phyloP scores from a whole-genome alignment of 2,113 vertebrate genomes.

The Odontophorus gujanensis region DNA sequence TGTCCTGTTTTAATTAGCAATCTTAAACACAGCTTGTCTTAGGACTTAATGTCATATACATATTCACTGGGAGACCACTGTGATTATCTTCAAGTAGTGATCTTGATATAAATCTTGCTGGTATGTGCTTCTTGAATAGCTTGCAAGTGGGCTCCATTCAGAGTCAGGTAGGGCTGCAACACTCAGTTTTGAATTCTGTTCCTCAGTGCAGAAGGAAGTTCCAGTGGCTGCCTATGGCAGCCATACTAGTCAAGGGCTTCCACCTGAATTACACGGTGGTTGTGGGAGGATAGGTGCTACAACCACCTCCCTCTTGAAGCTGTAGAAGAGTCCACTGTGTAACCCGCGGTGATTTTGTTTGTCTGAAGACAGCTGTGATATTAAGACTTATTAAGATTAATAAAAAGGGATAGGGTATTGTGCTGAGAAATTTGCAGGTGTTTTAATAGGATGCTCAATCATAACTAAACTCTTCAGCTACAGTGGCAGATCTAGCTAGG shows the following conservation, averaged over 20 bases:
- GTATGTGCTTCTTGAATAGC: conserved; percentile 17
- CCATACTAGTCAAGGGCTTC: not conserved
- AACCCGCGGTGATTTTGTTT: not conserved
- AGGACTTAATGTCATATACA: not conserved
- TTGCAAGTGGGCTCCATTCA: not conserved
- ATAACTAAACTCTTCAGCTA: not conserved
- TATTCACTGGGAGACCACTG: not conserved
- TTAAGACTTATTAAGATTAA: not conserved
- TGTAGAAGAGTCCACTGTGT: not conserved
- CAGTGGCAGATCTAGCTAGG: not conserved
- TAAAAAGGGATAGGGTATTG: not conserved
- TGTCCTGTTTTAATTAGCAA: conserved; percentile 34
- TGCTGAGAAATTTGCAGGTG: not conserved
- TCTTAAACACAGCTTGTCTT: not conserved
- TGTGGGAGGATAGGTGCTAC: not conserved
- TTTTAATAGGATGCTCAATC: not conserved
- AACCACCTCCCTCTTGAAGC: not conserved
- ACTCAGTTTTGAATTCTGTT: not conserved
- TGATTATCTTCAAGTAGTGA: conserved; percentile 49
- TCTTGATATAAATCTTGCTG: conserved; percentile 46
- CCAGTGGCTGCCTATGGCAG: not conserved
- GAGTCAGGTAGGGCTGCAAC: not conserved
- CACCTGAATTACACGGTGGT: not conserved
- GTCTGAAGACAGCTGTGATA: not conserved
- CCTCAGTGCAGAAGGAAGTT: not conserved